Conservation (phyloP, 2,888 invertebrate species). For the Trichogramma evanescens region DNA sequence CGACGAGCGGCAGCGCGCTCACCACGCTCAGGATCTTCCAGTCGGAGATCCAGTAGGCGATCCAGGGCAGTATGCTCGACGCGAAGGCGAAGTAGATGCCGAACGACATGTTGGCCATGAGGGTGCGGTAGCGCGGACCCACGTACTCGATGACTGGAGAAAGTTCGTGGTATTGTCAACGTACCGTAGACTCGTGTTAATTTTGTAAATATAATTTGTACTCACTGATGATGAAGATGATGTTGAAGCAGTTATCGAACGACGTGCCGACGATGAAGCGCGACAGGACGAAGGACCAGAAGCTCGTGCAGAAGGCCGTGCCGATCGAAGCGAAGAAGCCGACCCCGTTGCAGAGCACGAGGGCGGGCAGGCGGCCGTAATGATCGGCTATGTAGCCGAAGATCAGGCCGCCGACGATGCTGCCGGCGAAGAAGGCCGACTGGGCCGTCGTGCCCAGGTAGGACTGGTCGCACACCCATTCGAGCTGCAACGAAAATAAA, state of each 20-base stretch:
- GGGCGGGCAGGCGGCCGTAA: constrained; percentile 75
- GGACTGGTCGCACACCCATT: constrained; percentile 82
- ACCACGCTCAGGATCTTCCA: constrained; percentile 71
- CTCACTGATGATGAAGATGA: constrained; percentile 86
- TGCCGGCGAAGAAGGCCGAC: constrained; percentile 82
- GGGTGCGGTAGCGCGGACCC: constrained; percentile 80
- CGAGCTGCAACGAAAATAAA: constrained; percentile 52
- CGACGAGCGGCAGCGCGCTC: constrained; percentile 67
- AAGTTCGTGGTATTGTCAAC: background rate
- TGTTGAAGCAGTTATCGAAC: constrained; percentile 84
- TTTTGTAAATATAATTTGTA: too few relatives aligned
- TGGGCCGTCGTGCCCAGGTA: constrained; percentile 73
- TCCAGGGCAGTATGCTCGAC: constrained; percentile 74
- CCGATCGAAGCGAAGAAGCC: constrained; percentile 67
- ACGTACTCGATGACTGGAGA: constrained; percentile 77
- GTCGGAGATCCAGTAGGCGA: constrained; percentile 70
- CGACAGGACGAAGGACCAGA: constrained; percentile 72
- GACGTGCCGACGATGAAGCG: constrained; percentile 79
- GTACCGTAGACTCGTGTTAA: background rate
- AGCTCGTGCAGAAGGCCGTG: constrained; percentile 67
- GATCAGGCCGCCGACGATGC: constrained; percentile 76
- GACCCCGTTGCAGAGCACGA: constrained; percentile 73
- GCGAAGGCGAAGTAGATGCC: constrained; percentile 81
- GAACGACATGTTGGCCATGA: constrained; percentile 86
- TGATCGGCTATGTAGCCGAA: constrained; percentile 86